Evolutionary conservation across 2,113 vertebrate species (phyloP).

Genomic region (Muntiacus reevesi): DNA sequence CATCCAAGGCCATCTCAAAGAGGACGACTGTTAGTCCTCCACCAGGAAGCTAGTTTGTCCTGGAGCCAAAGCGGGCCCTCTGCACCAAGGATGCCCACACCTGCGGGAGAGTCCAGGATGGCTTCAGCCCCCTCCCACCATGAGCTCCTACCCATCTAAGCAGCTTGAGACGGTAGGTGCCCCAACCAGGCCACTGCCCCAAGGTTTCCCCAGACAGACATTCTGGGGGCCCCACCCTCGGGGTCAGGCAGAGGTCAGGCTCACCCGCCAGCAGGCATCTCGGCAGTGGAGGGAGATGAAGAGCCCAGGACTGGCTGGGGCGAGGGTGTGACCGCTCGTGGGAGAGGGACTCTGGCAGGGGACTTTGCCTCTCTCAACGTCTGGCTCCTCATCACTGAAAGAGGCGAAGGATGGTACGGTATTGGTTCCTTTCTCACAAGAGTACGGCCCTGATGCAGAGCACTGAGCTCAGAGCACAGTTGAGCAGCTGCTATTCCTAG

Average conservation of each 20-base stretch:
- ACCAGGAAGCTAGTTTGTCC: background rate
- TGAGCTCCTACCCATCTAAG: background rate
- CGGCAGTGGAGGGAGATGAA: too few relatives aligned
- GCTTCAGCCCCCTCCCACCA: background rate
- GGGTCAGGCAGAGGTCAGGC: background rate
- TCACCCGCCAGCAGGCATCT: accelerated
- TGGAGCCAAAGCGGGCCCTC: accelerated
- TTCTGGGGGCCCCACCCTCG: background rate
- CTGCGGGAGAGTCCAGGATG: background rate
- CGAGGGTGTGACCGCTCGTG: accelerated
- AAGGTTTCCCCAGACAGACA: background rate
- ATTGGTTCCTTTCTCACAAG: accelerated
- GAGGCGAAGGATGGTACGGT: accelerated
- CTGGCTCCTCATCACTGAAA: background rate
- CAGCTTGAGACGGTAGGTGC: accelerated
- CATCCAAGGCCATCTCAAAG: background rate
- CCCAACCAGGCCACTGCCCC: background rate
- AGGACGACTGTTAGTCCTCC: background rate
- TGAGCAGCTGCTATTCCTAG: background rate
- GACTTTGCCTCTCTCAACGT: background rate
- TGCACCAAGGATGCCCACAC: too few relatives aligned
- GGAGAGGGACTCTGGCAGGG: background rate
- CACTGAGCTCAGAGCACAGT: background rate
- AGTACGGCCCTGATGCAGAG: accelerated
- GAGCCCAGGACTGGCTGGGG: background rate